Conservation (phyloP, 2,888 invertebrate genomes). For the Sympetrum striolatum region DNA sequence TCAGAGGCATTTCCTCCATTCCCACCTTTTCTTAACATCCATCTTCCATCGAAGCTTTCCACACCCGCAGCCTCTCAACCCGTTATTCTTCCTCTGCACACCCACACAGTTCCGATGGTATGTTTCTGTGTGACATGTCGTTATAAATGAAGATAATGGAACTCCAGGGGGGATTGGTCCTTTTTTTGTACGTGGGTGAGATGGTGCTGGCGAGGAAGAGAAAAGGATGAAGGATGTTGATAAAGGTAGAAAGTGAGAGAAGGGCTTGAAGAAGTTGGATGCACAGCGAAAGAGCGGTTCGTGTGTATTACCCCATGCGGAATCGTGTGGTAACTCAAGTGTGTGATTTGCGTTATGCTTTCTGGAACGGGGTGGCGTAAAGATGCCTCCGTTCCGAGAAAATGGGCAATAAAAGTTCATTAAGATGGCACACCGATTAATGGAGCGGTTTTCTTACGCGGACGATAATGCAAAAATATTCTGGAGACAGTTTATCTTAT, state of each 20-base stretch:
- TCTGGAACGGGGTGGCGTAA: not conserved
- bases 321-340: conserved; percentile 8
- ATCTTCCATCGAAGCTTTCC: not conserved
- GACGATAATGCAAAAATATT: not conserved
- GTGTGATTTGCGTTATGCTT: conserved; percentile 2
- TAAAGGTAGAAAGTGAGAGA: conserved; percentile 47
- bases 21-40: not conserved
- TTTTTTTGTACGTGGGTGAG: conserved; percentile 49
- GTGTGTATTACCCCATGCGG: not conserved
- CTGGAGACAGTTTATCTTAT: not conserved
- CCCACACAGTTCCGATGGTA: not conserved
- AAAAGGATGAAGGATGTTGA: conserved; percentile 48
- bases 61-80: not conserved
- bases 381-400: not conserved
- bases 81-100: not conserved
- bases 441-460: not conserved
- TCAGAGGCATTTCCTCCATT: not conserved
- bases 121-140: not conserved
- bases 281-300: not conserved
- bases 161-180: conserved; percentile 49
- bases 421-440: not conserved
- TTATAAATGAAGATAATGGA: conserved; percentile 44
- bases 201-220: conserved; percentile 49
- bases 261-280: not conserved
- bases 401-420: not conserved